Conservation (phyloP, 2,113 vertebrate genomes). For the Apus apus region DNA sequence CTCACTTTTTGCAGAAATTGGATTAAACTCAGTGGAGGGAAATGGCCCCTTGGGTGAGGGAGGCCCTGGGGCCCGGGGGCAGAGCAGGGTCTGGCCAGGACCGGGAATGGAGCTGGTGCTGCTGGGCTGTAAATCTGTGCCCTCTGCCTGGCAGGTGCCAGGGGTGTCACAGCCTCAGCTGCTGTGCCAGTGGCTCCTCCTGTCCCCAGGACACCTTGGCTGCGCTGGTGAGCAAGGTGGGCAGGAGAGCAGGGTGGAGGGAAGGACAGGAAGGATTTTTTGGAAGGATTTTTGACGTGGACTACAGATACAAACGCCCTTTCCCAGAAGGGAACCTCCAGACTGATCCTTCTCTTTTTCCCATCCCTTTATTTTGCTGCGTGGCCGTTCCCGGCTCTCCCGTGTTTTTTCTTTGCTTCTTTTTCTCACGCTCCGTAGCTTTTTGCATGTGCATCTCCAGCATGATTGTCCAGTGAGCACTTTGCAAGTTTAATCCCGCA, state of each 20-base stretch:
- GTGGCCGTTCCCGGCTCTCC: neutral
- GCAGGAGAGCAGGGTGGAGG: neutral
- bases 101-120: neutral
- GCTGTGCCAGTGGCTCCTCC: neutral
- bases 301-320: neutral
- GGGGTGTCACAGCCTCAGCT: too few relatives aligned
- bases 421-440: neutral
- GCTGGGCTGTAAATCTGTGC: neutral
- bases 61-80: neutral
- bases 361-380: neutral
- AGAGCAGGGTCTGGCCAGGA: accelerated
- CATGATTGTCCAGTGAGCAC: neutral
- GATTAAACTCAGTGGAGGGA: accelerated
- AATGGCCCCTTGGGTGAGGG: accelerated
- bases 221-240: too few relatives aligned
- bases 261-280: neutral
- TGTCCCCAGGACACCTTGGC: neutral
- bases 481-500: neutral
- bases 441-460: constrained; percentile 22
- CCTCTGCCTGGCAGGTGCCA: neutral
- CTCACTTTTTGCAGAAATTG: neutral
- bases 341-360: neutral
- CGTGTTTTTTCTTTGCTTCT: neutral
- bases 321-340: neutral
- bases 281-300: constrained; percentile 1